A percentile compares a stretch with the other conserved stretches of the same genome.
These are phyloP conservation scores for Pseudococcus viburni DNA, from an alignment of 2,888 invertebrate genomes.

Conservation along the genomic window DNA sequence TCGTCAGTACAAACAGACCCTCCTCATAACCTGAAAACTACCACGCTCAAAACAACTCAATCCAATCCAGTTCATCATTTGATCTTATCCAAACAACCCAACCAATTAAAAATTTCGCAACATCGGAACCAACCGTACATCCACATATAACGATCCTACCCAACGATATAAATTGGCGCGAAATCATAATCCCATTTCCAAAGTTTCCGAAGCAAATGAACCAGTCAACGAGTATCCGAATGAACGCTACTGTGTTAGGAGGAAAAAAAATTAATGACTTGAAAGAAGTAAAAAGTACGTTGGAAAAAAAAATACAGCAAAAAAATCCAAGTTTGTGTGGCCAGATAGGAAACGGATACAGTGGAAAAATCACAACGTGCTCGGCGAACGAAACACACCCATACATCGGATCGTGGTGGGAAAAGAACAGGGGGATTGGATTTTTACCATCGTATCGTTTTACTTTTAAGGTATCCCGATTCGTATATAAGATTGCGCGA, in stretches of 20 bases:
- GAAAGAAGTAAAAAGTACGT: not conserved
- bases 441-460: conserved; percentile 16
- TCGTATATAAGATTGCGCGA: conserved; percentile 29
- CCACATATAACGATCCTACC: not conserved
- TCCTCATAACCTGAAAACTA: no score
- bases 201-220: conserved; percentile 46
- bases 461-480: conserved; percentile 46
- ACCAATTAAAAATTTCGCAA: not conserved
- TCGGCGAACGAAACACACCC: not conserved
- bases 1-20: no score
- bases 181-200: conserved; percentile 41
- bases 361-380: conserved; percentile 33
- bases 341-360: conserved; percentile 41
- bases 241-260: conserved; percentile 10
- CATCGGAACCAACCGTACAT: not conserved
- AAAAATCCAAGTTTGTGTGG: conserved; percentile 10
- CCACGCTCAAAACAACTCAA: not conserved
- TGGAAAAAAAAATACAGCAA: not conserved
- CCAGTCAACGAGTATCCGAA: conserved; percentile 49
- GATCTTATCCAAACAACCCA: not conserved
- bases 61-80: not conserved
- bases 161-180: conserved; percentile 11
- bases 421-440: not conserved
- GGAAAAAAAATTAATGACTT: conserved; percentile 35
- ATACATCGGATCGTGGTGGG: not conserved